Evolutionary conservation across 2,888 invertebrate species (phyloP).

Genomic region (Ptychoptera albimana): DNA sequence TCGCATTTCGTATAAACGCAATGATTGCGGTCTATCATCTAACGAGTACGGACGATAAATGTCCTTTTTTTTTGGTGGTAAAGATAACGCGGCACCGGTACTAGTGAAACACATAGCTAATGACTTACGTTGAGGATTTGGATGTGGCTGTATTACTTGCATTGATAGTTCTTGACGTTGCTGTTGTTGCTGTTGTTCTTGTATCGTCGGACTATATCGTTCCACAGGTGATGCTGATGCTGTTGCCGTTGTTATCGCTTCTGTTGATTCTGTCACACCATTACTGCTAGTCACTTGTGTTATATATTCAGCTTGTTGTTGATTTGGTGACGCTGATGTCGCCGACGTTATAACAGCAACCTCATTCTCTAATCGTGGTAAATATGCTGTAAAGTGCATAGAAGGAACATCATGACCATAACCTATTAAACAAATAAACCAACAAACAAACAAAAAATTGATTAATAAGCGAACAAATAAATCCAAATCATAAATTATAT

Average conservation of each 20-base stretch:
- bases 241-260: conserved; percentile 9
- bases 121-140: conserved; percentile 39
- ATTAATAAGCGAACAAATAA: not conserved
- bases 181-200: conserved; percentile 12
- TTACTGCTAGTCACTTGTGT: conserved; percentile 10
- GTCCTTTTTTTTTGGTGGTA: conserved; percentile 83
- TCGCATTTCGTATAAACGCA: conserved; percentile 35
- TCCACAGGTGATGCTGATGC: conserved; percentile 18
- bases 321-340: conserved; percentile 24
- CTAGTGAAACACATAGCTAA: conserved; percentile 73
- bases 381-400: conserved; percentile 60
- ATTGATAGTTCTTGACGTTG: conserved; percentile 12
- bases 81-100: conserved; percentile 63
- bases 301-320: not conserved
- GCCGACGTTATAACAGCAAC: conserved; percentile 34
- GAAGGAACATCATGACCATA: conserved; percentile 64
- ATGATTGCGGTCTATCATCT: conserved; percentile 41
- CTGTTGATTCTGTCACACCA: not conserved
- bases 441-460: conserved; percentile 7
- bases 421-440: conserved; percentile 37
- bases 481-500: not conserved
- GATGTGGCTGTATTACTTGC: conserved; percentile 9
- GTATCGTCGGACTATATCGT: conserved; percentile 21
- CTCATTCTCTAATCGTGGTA: conserved; percentile 45
- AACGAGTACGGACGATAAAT: conserved; percentile 79